phyloP scores from a whole-genome alignment of 2,888 invertebrate species.

The Pyralis farinalis region DNA sequence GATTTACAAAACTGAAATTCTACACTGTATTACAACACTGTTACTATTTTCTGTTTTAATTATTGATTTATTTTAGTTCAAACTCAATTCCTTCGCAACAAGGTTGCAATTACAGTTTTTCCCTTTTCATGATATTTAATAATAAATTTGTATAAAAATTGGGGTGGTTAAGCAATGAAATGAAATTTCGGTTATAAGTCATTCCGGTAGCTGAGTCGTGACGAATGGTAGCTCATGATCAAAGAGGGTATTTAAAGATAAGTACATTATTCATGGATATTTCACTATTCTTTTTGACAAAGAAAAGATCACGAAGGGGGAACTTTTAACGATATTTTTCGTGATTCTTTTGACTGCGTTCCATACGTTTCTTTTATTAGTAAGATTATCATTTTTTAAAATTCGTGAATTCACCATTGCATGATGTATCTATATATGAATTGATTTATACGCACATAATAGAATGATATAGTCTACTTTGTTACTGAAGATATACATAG shows the following conservation, averaged over 20 bases:
- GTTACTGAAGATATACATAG: too few species aligned
- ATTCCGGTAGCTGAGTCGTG: constrained; percentile 11
- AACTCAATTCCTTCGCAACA: neutral
- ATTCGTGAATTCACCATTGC: too few species aligned
- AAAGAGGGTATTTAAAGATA: constrained; percentile 14
- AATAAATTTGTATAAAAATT: neutral
- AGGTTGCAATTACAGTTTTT: neutral
- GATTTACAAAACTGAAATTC: neutral
- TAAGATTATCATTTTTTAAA: neutral
- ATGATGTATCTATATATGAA: too few species aligned
- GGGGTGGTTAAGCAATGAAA: constrained; percentile 1
- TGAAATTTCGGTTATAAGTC: constrained; percentile 14
- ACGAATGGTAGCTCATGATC: constrained; percentile 9
- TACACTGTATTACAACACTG: neutral
- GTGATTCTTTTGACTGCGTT: constrained; percentile 6
- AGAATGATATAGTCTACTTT: too few species aligned
- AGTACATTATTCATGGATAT: constrained; percentile 17
- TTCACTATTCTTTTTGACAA: constrained; percentile 9
- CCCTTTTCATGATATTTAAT: neutral
- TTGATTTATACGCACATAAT: too few species aligned
- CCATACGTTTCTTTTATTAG: constrained; percentile 1
- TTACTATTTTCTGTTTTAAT: too few species aligned
- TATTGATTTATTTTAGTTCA: neutral
- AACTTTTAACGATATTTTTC: neutral
- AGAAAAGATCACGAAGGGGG: constrained; percentile 12